Percentiles rank a stretch among this genome's conserved stretches.
These are phyloP conservation scores for Diadumene lineata DNA, from an alignment of 92 coral and sea anemone species.

Conservation along the genomic window DNA sequence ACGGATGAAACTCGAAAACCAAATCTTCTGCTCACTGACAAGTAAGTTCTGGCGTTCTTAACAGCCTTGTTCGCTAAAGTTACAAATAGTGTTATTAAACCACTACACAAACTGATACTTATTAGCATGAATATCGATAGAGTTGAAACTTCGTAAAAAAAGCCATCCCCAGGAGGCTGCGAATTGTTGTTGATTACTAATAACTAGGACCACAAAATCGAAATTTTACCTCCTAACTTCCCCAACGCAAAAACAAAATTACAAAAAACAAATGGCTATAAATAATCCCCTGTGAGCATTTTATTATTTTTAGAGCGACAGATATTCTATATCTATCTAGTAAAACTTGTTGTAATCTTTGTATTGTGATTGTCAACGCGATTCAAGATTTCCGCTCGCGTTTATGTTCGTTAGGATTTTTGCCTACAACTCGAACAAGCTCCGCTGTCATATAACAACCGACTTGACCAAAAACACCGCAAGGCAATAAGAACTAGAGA, in stretches of 20 bases:
- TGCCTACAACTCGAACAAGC: no score
- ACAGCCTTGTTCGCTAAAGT: background rate
- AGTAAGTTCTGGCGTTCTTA: slow-evolving; percentile 24
- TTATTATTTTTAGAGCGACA: background rate
- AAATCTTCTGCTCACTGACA: slow-evolving; percentile 24
- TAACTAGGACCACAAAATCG: background rate
- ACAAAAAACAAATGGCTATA: no score
- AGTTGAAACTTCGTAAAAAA: background rate
- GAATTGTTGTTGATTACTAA: background rate
- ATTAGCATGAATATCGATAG: background rate
- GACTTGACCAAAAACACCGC: no score
- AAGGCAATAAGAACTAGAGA: no score
- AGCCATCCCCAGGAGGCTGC: background rate
- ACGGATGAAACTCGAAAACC: slow-evolving; percentile 28
- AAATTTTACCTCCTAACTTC: background rate
- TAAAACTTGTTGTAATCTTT: background rate
- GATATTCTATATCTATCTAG: no score
- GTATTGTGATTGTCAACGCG: background rate
- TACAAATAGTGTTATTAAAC: background rate
- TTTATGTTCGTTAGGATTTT: background rate
- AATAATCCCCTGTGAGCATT: no score
- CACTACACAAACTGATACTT: background rate
- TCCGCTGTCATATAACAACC: no score
- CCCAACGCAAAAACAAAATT: background rate
- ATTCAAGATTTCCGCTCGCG: background rate